A percentile compares a stretch with the other conserved stretches of the same genome.
These are phyloP conservation scores for Steatocranus sp. DNA, from an alignment of 2,797 vertebrate species.

Conservation along the genomic window DNA sequence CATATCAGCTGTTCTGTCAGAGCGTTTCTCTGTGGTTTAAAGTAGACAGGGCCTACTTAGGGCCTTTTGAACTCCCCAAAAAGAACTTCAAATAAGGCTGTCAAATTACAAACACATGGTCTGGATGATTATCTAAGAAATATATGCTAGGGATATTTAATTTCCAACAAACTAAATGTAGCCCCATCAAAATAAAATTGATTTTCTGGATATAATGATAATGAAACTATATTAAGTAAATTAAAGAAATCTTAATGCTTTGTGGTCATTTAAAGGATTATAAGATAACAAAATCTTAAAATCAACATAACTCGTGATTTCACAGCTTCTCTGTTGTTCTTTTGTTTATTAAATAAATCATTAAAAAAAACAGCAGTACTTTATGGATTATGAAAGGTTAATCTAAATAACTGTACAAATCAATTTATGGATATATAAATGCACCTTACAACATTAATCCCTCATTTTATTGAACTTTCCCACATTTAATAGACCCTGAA, in stretches of 20 bases:
- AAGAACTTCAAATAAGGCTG: background rate
- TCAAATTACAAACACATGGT: background rate
- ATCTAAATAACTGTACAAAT: background rate
- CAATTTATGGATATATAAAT: too few relatives aligned
- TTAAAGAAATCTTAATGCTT: background rate
- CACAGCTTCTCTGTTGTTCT: background rate
- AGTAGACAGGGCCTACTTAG: background rate
- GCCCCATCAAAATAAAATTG: accelerated
- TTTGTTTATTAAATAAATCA: background rate
- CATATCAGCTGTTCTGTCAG: background rate
- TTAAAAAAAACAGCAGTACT: background rate
- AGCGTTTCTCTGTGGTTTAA: background rate
- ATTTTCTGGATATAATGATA: background rate
- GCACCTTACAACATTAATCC: too few relatives aligned
- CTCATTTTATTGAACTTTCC: background rate
- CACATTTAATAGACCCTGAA: background rate
- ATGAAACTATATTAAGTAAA: background rate
- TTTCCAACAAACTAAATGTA: background rate
- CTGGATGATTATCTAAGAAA: background rate
- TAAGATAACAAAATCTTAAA: background rate
- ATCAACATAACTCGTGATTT: background rate
- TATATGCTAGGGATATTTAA: background rate
- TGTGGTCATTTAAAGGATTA: background rate
- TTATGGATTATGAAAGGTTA: background rate
- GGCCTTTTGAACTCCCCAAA: background rate